These are phyloP conservation scores for Elephantulus edwardii DNA, from an alignment of 2,113 vertebrate species.

Conservation along the genomic window DNA sequence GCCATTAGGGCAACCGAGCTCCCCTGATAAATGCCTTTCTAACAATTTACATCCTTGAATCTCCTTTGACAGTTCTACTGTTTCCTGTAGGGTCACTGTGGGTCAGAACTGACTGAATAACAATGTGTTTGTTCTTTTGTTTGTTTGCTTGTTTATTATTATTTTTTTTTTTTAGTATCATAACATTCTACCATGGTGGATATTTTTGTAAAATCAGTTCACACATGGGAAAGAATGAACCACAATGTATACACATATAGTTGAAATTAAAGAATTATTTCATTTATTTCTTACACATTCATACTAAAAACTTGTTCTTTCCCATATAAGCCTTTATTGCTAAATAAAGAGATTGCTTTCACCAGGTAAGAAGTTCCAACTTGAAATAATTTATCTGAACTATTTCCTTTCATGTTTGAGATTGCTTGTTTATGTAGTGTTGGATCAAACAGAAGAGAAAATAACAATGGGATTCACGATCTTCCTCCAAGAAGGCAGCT, in stretches of 20 bases:
- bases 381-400: not conserved
- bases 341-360: not conserved
- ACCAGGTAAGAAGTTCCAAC: not conserved
- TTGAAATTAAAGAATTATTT: not conserved
- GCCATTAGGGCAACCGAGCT: too few relatives aligned
- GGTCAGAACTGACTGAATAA: not conserved
- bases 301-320: not conserved
- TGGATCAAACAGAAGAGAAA: slow-evolving; percentile 60
- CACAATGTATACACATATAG: not conserved
- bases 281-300: not conserved
- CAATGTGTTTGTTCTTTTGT: too few relatives aligned
- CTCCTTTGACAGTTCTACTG: not conserved
- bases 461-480: slow-evolving; percentile 48
- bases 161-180: too few relatives aligned
- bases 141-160: too few relatives aligned
- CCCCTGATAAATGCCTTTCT: too few relatives aligned
- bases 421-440: slow-evolving; percentile 63
- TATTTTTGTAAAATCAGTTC: not conserved
- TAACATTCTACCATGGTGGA: accelerated
- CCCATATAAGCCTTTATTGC: too few relatives aligned
- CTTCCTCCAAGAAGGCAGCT: slow-evolving; percentile 60
- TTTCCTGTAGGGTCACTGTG: not conserved
- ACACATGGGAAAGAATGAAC: not conserved
- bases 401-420: slow-evolving; percentile 52
- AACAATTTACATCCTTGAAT: not conserved